A percentile compares a stretch with the other conserved stretches of the same genome.
Evolutionary conservation across 2,113 vertebrate genomes (phyloP).

Genomic region (Callopanchax toddi): DNA sequence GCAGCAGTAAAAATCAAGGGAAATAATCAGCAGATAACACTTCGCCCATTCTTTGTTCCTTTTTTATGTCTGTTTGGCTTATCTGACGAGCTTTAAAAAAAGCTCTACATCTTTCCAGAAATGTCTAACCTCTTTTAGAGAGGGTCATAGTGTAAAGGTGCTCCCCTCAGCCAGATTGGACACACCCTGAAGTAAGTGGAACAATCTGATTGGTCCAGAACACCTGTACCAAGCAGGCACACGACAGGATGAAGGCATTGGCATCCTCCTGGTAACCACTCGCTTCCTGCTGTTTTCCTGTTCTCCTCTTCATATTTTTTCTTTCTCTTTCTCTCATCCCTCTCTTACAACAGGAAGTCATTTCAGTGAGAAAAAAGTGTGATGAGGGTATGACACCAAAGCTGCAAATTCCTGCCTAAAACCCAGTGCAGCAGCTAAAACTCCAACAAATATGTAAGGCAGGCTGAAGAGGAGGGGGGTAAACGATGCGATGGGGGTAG

Average conservation of each 20-base stretch:
- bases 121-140: conserved; percentile 70
- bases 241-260: conserved; percentile 92
- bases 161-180: conserved; percentile 56
- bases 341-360: conserved; percentile 86
- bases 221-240: conserved; percentile 90
- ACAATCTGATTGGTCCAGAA: conserved; percentile 82
- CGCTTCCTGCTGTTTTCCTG: conserved; percentile 88
- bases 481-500: conserved; percentile 40
- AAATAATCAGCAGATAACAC: conserved; percentile 66
- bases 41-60: conserved; percentile 59
- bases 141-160: conserved; percentile 47
- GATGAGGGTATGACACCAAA: conserved; percentile 44
- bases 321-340: conserved; percentile 55
- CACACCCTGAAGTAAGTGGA: conserved; percentile 80
- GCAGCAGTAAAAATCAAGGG: conserved; percentile 60
- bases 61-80: conserved; percentile 54
- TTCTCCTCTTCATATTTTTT: conserved; percentile 17
- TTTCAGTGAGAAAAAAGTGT: conserved; percentile 79
- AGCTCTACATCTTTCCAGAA: too few species aligned
- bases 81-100: conserved; percentile 34
- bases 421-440: conserved; percentile 24
- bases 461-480: conserved; percentile 30
- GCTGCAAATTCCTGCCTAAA: conserved; percentile 18
- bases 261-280: conserved; percentile 84
- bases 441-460: conserved; percentile 39